Conservation (phyloP, 1,140 invertebrate genomes). For the Bombus terrestris region DNA sequence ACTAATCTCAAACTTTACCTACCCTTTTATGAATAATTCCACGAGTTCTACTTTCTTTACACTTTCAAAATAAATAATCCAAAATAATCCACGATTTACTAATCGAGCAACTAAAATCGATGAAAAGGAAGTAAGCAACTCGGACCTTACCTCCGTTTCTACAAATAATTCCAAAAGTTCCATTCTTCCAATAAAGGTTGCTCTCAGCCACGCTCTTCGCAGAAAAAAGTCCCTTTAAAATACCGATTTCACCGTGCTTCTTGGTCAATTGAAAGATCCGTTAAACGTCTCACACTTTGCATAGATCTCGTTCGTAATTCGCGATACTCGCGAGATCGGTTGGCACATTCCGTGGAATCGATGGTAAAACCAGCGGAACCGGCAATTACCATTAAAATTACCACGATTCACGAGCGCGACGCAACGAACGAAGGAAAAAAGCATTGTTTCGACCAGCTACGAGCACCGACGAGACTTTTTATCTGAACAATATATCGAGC, state of each 20-base stretch:
- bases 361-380: background rate
- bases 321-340: background rate
- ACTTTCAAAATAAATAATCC: background rate
- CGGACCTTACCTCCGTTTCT: background rate
- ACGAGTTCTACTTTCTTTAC: background rate
- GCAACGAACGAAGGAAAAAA: background rate
- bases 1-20: no score
- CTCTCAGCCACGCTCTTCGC: no score
- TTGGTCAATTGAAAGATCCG: no score
- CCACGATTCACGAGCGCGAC: background rate
- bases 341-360: background rate
- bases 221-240: background rate
- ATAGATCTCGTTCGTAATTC: background rate
- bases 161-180: background rate
- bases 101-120: background rate
- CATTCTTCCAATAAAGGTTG: background rate
- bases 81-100: no score
- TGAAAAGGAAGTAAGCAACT: background rate
- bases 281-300: no score
- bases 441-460: background rate
- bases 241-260: background rate
- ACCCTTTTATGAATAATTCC: no score
- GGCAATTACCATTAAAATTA: slow-evolving; percentile 21
- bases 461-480: background rate
- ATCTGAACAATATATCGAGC: slow-evolving; percentile 20